Evolutionary conservation across 2,888 invertebrate species (phyloP), one percentile per base, ranked within the genome.

Genomic region (Onchidella celtica): DNA sequence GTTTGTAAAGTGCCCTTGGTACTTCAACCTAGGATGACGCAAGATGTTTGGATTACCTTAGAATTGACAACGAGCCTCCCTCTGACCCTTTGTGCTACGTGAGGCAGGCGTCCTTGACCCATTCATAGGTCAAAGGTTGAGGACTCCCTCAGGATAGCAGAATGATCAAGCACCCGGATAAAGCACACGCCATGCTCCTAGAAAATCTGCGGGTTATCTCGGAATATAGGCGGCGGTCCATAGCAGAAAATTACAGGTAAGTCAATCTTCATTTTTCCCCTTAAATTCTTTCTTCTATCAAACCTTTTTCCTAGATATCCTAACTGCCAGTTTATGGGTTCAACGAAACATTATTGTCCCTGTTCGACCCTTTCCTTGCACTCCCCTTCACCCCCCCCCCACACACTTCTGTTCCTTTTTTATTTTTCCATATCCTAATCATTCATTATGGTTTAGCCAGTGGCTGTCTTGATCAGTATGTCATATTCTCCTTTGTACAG

Each of bases 141-240:
- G n/a, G n/a, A 24, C 17, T 3, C n/a, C 34, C 4, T 57, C 68
- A 61, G 72, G 21, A 36, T 29, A 65, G 66, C 68, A 84, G 73
- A 57, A 89, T 80, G 74, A 89, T 90, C 89, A 90, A 88, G 85
- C 87, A 90, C 74, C 85, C 88, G 47, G 90, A 90, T 76, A 90
- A 89, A 81, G 84, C 89, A 6, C 88, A 90, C 40, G 88, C 88
- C 79, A 89, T 90, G 90, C 83, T 90, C 59, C 73, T 90, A 83
- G 90, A 90, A 84, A 90, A 90, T 83, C 84, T 90, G 66, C 83
- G 88, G 86, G 86, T 90, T 73, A 90, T 90, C 32, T 89, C 90
- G 38, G 90, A 90, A 68, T 88, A 88, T 76, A 83, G 90, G 55
- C 84, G 89, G 29, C 75, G 87, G 34, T 89, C 90, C 0, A 57